Conservation (phyloP, 2,113 vertebrate genomes). For the Crotalus viridis region DNA sequence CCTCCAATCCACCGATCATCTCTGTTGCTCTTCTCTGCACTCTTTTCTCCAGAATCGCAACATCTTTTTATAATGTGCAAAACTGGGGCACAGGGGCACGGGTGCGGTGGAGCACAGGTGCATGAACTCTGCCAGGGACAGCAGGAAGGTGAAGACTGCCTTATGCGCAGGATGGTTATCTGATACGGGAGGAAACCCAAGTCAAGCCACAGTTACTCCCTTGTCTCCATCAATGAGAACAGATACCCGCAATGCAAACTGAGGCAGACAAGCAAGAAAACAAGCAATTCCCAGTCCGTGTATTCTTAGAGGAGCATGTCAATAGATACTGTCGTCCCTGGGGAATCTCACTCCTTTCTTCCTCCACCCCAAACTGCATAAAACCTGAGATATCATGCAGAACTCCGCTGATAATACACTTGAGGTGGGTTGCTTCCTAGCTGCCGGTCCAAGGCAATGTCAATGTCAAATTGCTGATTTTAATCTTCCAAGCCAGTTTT, state of each 20-base stretch:
- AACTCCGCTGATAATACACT: neutral
- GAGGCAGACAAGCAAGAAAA: neutral
- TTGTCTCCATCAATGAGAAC: neutral
- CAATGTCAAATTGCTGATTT: neutral
- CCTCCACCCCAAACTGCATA: neutral
- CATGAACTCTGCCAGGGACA: neutral
- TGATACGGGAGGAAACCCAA: conserved; percentile 15
- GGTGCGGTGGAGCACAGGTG: neutral
- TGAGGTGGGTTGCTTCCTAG: neutral
- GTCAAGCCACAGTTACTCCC: neutral
- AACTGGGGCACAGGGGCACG: neutral
- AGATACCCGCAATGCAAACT: neutral
- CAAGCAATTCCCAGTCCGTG: neutral
- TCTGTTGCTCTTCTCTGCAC: neutral
- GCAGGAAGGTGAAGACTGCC: conserved; percentile 8
- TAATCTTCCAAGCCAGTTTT: neutral
- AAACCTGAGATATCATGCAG: neutral
- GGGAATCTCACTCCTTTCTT: accelerated
- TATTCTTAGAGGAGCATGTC: neutral
- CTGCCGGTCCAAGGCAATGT: neutral
- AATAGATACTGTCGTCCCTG: neutral
- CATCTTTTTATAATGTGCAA: neutral
- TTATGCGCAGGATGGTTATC: neutral
- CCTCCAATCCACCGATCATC: neutral
- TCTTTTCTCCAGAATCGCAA: neutral